These are phyloP conservation scores for Gobio occitaniae DNA, from an alignment of 2,797 vertebrate species.

Conservation along the genomic window DNA sequence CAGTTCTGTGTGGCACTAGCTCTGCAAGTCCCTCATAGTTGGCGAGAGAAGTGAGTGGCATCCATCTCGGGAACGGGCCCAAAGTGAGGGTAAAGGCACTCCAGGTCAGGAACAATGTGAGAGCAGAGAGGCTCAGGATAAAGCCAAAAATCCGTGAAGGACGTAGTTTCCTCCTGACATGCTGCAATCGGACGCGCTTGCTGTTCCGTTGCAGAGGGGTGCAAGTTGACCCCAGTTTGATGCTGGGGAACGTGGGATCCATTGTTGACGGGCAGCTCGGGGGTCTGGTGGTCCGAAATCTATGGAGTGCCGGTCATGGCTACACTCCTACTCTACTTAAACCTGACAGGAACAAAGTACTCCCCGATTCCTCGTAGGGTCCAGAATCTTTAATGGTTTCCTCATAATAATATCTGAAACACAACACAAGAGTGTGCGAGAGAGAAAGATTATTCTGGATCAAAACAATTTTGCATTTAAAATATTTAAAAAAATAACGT, in stretches of 20 bases:
- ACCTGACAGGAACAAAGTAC: conserved; percentile 64
- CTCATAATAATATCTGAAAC: conserved; percentile 80
- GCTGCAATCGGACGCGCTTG: conserved; percentile 72
- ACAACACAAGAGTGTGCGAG: conserved; percentile 38
- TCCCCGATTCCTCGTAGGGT: conserved; percentile 72
- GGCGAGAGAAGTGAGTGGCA: conserved; percentile 29
- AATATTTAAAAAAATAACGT: not conserved
- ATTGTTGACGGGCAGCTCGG: conserved; percentile 40
- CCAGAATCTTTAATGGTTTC: conserved; percentile 75
- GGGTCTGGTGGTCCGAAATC: conserved; percentile 40
- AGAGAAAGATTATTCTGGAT: not conserved
- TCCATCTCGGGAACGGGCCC: conserved; percentile 53
- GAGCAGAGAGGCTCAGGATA: conserved; percentile 82
- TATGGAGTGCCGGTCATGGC: conserved; percentile 53
- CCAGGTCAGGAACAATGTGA: conserved; percentile 86
- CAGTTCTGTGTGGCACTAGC: conserved; percentile 84
- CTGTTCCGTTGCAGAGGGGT: conserved; percentile 58
- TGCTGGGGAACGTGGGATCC: conserved; percentile 43
- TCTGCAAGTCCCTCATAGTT: conserved; percentile 64
- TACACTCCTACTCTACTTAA: conserved; percentile 62
- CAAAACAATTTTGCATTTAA: not conserved
- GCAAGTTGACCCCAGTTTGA: conserved; percentile 53
- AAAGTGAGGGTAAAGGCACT: conserved; percentile 88
- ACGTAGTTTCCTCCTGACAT: conserved; percentile 88
- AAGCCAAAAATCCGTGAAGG: conserved; percentile 87